A percentile compares a stretch with the other conserved stretches of the same genome.
phyloP scores from a whole-genome alignment of 2,797 vertebrate species.

The Arctocebus calabarensis region DNA sequence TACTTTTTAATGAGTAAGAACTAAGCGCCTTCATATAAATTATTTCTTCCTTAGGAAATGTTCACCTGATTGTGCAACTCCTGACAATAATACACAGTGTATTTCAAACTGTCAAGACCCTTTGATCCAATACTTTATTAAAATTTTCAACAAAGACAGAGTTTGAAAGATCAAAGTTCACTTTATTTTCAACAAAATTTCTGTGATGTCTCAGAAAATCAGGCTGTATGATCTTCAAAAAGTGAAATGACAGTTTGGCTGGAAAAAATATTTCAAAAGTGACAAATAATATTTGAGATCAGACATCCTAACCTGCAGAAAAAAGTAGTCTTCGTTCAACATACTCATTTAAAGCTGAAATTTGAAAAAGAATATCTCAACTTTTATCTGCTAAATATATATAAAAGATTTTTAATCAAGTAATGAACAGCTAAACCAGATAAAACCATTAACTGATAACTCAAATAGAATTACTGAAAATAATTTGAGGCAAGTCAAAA shows the following conservation, averaged over 20 bases:
- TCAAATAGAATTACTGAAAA: slow-evolving; percentile 56
- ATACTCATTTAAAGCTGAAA: slow-evolving; percentile 40
- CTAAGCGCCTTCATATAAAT: neutral
- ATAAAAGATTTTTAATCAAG: slow-evolving; percentile 53
- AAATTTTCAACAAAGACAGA: slow-evolving; percentile 59
- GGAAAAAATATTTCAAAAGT: slow-evolving; percentile 61
- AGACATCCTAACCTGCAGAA: slow-evolving; percentile 30
- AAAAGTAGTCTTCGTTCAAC: slow-evolving; percentile 36
- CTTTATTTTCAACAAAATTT: slow-evolving; percentile 75
- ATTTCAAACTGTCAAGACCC: slow-evolving; percentile 63
- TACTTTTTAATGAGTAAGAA: neutral
- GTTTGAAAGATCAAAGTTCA: slow-evolving; percentile 64
- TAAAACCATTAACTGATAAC: slow-evolving; percentile 56
- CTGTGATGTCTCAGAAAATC: slow-evolving; percentile 57
- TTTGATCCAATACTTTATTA: slow-evolving; percentile 58
- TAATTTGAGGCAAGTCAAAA: slow-evolving; percentile 50
- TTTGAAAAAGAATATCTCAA: slow-evolving; percentile 13
- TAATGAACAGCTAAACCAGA: slow-evolving; percentile 43
- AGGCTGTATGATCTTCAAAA: slow-evolving; percentile 48
- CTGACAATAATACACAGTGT: slow-evolving; percentile 62
- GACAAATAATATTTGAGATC: slow-evolving; percentile 61
- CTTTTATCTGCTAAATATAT: slow-evolving; percentile 36
- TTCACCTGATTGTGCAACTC: neutral
- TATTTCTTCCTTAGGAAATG: slow-evolving; percentile 33
- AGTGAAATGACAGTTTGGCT: slow-evolving; percentile 63